phyloP scores from a whole-genome alignment of 2,113 vertebrate species.

The Calyptomena viridis region DNA sequence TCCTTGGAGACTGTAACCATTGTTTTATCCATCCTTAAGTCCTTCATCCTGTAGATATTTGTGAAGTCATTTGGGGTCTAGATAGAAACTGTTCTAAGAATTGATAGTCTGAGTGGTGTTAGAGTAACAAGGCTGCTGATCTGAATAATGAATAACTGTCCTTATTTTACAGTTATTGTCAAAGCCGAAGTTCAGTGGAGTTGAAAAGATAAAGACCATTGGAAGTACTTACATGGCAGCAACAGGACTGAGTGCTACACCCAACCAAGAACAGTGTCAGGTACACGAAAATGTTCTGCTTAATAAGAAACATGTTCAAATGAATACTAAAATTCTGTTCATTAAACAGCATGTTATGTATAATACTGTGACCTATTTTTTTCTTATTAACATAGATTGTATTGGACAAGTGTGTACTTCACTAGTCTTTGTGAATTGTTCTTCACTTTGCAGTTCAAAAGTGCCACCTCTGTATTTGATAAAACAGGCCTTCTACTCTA shows the following conservation, averaged over 20 bases:
- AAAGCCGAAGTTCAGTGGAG: slow-evolving; percentile 97
- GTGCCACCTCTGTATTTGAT: background rate
- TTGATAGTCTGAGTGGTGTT: background rate
- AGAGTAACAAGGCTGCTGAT: background rate
- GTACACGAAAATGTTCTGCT: slow-evolving; percentile 59
- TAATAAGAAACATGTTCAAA: background rate
- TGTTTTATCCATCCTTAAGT: background rate
- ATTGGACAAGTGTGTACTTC: background rate
- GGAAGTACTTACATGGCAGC: slow-evolving; percentile 99
- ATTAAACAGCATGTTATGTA: background rate
- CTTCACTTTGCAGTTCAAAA: background rate
- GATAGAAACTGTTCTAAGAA: background rate
- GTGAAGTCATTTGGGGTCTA: background rate
- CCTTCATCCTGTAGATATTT: background rate
- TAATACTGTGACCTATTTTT: background rate
- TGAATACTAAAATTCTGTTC: background rate
- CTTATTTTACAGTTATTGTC: slow-evolving; percentile 83
- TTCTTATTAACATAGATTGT: background rate
- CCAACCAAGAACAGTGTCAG: slow-evolving; percentile 89
- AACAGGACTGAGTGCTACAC: slow-evolving; percentile 88
- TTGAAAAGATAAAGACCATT: slow-evolving; percentile 99
- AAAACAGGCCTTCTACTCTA: background rate
- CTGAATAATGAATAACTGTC: background rate
- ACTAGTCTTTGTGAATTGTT: background rate
- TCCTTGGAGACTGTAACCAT: background rate